Conservation (phyloP, 2,888 invertebrate genomes). For the Tetragonisca angustula region DNA sequence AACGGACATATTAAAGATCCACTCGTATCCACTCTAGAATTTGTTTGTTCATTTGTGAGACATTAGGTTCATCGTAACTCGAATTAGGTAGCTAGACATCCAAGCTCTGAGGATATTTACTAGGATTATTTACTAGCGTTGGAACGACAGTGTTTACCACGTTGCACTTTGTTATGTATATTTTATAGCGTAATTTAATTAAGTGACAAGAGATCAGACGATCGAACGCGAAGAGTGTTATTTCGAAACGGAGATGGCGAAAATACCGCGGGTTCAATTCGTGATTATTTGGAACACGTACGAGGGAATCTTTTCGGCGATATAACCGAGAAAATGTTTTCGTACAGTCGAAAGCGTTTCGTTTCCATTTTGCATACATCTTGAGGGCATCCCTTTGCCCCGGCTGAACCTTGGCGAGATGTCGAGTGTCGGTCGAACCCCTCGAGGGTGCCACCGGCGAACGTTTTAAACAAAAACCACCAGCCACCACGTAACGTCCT, state of each 20-base stretch:
- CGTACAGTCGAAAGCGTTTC: constrained; percentile 11
- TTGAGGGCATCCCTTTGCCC: constrained; percentile 10
- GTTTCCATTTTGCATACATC: constrained; percentile 29
- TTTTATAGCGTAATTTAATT: too few species aligned
- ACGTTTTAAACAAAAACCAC: constrained; percentile 43
- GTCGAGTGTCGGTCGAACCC: constrained; percentile 13
- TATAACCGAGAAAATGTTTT: constrained; percentile 10
- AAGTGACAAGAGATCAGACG: too few species aligned
- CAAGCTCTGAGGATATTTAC: constrained; percentile 20
- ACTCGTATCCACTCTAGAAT: neutral
- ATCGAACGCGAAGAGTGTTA: neutral
- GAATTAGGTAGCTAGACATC: neutral
- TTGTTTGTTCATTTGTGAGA: neutral
- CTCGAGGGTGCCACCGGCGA: neutral
- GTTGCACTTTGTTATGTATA: neutral
- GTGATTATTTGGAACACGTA: neutral
- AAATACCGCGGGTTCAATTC: neutral
- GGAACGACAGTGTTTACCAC: neutral
- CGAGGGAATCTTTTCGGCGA: neutral
- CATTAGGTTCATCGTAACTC: neutral
- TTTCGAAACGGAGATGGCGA: neutral
- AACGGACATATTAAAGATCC: constrained; percentile 18
- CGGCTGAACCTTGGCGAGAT: neutral
- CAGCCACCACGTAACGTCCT: constrained; percentile 24
- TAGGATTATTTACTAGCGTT: constrained; percentile 33